Evolutionary conservation across 2,888 invertebrate genomes (phyloP).

Genomic region (Thelaira solivaga): DNA sequence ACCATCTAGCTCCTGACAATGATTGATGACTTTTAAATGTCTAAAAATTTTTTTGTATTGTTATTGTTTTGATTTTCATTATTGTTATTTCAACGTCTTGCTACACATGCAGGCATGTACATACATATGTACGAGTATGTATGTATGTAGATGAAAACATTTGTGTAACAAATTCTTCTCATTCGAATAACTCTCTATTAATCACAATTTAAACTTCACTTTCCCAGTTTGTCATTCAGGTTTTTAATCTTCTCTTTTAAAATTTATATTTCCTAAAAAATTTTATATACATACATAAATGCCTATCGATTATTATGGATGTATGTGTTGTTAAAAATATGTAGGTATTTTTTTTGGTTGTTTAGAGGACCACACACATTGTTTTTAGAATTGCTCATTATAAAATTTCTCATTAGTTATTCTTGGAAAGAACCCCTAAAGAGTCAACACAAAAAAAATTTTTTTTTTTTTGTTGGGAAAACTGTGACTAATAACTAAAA

Average conservation of each 20-base stretch:
- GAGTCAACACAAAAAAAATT: conserved; percentile 13
- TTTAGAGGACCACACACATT: conserved; percentile 23
- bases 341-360: no score
- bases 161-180: conserved; percentile 26
- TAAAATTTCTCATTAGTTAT: conserved; percentile 9
- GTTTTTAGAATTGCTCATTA: neutral
- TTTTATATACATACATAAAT: no score
- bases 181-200: conserved; percentile 9
- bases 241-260: conserved; percentile 7
- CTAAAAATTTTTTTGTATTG: conserved; percentile 27
- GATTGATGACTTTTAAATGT: conserved; percentile 63
- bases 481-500: conserved; percentile 30
- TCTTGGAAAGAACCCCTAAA: conserved; percentile 38
- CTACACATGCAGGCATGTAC: neutral
- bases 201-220: conserved; percentile 13
- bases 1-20: conserved; percentile 57
- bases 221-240: neutral
- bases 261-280: conserved; percentile 10
- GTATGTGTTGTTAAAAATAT: neutral
- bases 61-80: conserved; percentile 24
- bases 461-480: neutral
- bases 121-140: neutral
- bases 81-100: neutral
- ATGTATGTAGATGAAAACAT: neutral
- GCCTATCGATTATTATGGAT: no score